Conservation (phyloP, 2,113 vertebrate species). For the Psittacara wagleri region DNA sequence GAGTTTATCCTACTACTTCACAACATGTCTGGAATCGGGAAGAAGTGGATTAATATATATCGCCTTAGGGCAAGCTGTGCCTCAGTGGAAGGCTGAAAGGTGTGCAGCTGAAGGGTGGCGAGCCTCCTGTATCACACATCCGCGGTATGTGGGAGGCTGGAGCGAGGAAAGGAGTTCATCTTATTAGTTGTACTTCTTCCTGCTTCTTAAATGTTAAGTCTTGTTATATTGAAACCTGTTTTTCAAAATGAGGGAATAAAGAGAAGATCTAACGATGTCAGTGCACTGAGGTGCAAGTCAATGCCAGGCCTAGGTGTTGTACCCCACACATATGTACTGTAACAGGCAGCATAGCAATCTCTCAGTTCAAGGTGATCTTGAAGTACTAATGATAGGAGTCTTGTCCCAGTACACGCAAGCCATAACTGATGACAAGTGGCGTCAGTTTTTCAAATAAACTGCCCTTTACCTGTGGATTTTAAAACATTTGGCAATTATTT, state of each 20-base stretch:
- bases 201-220: neutral
- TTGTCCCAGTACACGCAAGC: neutral
- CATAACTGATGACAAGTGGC: neutral
- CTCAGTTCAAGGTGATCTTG: neutral
- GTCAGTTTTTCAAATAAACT: neutral
- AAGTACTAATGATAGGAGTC: neutral
- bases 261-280: neutral
- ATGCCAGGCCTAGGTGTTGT: neutral
- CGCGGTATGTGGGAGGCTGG: neutral
- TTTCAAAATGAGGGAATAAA: neutral
- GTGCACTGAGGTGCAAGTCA: neutral
- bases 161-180: neutral
- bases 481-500: neutral
- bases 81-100: neutral
- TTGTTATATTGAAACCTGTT: neutral
- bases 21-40: neutral
- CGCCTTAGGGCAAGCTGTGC: neutral
- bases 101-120: neutral
- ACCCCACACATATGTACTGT: rapidly evolving
- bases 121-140: neutral
- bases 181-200: neutral
- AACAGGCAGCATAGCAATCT: neutral
- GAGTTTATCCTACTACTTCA: neutral
- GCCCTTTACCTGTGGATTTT: neutral
- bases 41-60: neutral